phyloP scores from a whole-genome alignment of 2,113 vertebrate species.

The human (Homo sapiens) region DNA sequence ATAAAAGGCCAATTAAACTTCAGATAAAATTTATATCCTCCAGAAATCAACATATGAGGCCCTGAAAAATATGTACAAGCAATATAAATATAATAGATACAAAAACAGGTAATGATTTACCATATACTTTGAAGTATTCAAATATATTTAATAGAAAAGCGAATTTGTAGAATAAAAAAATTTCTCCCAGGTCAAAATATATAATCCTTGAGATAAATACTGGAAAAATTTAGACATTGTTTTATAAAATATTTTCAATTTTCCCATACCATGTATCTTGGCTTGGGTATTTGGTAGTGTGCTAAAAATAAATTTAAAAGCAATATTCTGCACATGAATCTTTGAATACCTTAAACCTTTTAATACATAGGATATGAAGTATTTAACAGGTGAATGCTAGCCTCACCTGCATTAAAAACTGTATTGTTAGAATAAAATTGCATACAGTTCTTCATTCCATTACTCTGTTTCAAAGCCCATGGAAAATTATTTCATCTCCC shows the following conservation, averaged over 20 bases:
- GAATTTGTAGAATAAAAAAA: background rate
- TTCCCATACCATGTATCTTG: background rate
- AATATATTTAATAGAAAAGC: background rate
- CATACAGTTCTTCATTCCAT: background rate
- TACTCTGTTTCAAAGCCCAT: background rate
- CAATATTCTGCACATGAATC: background rate
- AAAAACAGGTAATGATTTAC: slow-evolving; percentile 22
- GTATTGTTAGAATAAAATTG: slow-evolving; percentile 27
- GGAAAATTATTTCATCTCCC: background rate
- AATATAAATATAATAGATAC: background rate
- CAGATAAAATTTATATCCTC: background rate
- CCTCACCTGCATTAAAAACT: background rate
- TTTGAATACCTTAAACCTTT: slow-evolving; percentile 2
- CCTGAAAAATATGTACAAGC: background rate
- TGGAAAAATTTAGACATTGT: slow-evolving; percentile 12
- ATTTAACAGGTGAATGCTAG: background rate
- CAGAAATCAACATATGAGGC: slow-evolving; percentile 2
- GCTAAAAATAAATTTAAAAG: slow-evolving; percentile 26
- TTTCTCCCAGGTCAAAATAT: background rate
- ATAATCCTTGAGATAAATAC: slow-evolving; percentile 10
- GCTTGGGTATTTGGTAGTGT: background rate
- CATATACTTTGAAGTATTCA: slow-evolving; percentile 17
- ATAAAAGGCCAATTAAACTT: background rate
- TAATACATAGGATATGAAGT: background rate
- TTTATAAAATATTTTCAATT: slow-evolving; percentile 29